Percentiles rank a stretch among this genome's conserved stretches.
phyloP scores from a whole-genome alignment of 2,113 vertebrate species.

The Epinephelus lanceolatus region DNA sequence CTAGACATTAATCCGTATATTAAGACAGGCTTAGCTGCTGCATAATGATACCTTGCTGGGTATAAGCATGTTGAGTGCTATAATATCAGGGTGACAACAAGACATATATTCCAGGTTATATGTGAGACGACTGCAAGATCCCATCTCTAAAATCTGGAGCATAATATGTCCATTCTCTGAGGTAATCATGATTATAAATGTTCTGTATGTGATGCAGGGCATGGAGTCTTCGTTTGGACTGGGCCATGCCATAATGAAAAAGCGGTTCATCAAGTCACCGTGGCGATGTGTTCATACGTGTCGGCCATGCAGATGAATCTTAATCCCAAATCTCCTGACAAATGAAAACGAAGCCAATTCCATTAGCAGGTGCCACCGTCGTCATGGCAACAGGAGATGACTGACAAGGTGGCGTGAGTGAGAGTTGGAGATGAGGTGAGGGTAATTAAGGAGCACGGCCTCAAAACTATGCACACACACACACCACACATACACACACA shows the following conservation, averaged over 20 bases:
- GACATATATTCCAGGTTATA: slow-evolving; percentile 18
- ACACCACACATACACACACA: background rate
- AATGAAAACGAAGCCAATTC: slow-evolving; percentile 52
- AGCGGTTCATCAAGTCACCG: slow-evolving; percentile 16
- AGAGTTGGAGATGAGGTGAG: slow-evolving; percentile 19
- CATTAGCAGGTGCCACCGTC: slow-evolving; percentile 54
- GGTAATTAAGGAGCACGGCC: slow-evolving; percentile 37
- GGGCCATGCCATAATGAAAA: slow-evolving; percentile 24
- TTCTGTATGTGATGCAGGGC: background rate
- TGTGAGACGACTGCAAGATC: slow-evolving; percentile 1
- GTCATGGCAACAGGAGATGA: slow-evolving; percentile 74
- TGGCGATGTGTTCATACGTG: slow-evolving; percentile 41
- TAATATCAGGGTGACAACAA: slow-evolving; percentile 33
- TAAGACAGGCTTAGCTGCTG: slow-evolving; percentile 60
- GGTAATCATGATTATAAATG: slow-evolving; percentile 24
- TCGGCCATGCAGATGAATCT: slow-evolving; percentile 61
- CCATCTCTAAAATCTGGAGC: background rate
- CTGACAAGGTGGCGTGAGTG: slow-evolving; percentile 47
- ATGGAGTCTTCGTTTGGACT: slow-evolving; percentile 10
- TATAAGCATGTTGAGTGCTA: slow-evolving; percentile 3
- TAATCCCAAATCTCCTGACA: slow-evolving; percentile 63
- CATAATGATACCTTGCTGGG: slow-evolving; percentile 58
- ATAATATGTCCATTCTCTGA: background rate
- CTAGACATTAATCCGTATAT: slow-evolving; percentile 67
- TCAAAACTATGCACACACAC: background rate